Conservation (phyloP, 2,797 vertebrate genomes). For the Smutsia gigantea region DNA sequence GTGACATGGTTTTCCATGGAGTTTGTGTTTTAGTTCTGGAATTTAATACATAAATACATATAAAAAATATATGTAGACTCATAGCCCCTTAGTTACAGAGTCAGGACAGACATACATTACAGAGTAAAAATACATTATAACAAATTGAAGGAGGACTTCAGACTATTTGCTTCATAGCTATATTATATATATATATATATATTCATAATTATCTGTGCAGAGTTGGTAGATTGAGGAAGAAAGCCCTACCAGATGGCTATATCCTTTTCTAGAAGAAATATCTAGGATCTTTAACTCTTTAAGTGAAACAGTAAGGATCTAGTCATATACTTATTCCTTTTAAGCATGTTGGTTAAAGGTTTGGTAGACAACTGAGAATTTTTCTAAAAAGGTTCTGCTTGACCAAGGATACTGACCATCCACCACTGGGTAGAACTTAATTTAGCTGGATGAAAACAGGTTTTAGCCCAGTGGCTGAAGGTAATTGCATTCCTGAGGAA, state of each 20-base stretch:
- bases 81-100: background rate
- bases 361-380: constrained; percentile 42
- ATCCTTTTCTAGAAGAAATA: background rate
- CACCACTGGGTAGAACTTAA: constrained; percentile 7
- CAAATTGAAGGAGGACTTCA: background rate
- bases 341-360: constrained; percentile 36
- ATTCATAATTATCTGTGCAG: background rate
- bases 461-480: background rate
- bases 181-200: constrained; percentile 50
- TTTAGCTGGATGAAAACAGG: constrained; percentile 19
- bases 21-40: constrained; percentile 59
- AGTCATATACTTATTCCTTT: constrained; percentile 3
- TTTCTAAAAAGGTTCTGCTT: background rate
- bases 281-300: constrained; percentile 38
- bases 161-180: background rate
- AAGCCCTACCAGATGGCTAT: background rate
- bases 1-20: constrained; percentile 68
- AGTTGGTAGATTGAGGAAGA: background rate
- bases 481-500: constrained; percentile 13
- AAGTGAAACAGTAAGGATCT: constrained; percentile 39
- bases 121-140: background rate
- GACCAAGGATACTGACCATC: background rate
- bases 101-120: background rate
- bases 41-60: background rate
- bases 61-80: background rate